These are phyloP conservation scores for Nasonia oneida DNA, from an alignment of 2,888 invertebrate species.

Conservation along the genomic window DNA sequence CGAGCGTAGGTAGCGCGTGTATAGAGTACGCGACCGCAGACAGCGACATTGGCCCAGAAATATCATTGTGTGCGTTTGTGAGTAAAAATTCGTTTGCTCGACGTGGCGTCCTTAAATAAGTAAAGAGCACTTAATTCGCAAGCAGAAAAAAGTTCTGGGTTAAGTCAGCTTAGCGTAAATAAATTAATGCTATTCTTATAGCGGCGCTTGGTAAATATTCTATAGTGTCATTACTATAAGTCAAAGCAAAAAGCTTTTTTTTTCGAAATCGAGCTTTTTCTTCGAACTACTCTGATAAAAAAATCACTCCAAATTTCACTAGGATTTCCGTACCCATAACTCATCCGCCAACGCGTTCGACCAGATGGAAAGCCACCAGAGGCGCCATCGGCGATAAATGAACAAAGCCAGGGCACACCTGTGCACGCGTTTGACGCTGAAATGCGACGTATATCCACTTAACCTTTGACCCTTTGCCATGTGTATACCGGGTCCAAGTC, in stretches of 20 bases:
- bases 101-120: not conserved
- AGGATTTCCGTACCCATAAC: no score
- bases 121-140: not conserved
- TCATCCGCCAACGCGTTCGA: not conserved
- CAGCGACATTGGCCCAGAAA: not conserved
- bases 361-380: not conserved
- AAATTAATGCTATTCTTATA: no score
- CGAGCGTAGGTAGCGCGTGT: not conserved
- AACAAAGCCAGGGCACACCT: not conserved
- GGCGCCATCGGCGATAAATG: not conserved
- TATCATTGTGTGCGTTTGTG: not conserved
- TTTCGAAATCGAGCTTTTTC: no score
- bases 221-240: no score
- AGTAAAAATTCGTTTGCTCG: not conserved
- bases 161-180: no score
- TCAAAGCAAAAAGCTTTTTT: no score
- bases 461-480: not conserved
- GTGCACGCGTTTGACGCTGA: not conserved
- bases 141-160: no score
- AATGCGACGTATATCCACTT: not conserved
- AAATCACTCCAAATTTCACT: no score
- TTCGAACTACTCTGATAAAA: no score
- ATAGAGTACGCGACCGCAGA: not conserved
- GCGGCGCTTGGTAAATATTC: no score
- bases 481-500: not conserved